phyloP scores from a whole-genome alignment of 2,113 vertebrate genomes.

The Puntigrus tetrazona region DNA sequence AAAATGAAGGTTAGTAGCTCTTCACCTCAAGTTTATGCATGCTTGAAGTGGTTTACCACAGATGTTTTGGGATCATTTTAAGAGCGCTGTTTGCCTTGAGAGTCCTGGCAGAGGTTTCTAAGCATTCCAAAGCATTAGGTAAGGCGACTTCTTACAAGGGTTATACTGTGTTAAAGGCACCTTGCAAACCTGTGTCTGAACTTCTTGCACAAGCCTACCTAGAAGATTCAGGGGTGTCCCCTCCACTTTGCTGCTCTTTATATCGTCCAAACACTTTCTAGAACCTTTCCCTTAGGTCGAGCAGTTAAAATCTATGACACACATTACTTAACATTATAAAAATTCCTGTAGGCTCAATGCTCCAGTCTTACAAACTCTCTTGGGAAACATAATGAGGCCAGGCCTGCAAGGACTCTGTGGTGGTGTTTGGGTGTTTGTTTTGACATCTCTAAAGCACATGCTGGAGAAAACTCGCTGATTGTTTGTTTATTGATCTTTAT shows the following conservation, averaged over 20 bases:
- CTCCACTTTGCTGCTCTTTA: slow-evolving; percentile 59
- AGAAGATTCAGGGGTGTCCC: slow-evolving; percentile 57
- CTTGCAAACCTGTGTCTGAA: not conserved
- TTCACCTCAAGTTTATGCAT: not conserved
- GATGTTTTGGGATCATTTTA: slow-evolving; percentile 14
- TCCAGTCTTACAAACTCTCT: slow-evolving; percentile 71
- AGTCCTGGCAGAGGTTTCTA: not conserved
- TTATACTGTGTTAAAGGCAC: slow-evolving; percentile 3
- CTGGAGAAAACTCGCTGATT: not conserved
- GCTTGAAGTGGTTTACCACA: not conserved
- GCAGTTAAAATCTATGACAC: slow-evolving; percentile 72
- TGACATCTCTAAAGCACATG: slow-evolving; percentile 21
- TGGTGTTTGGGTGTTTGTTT: slow-evolving; percentile 67
- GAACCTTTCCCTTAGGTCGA: slow-evolving; percentile 56
- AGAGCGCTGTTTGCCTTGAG: not conserved
- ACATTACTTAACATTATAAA: slow-evolving; percentile 77
- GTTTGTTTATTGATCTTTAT: slow-evolving; percentile 32
- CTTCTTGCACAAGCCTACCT: slow-evolving; percentile 38
- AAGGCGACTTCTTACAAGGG: slow-evolving; percentile 13
- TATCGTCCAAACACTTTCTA: slow-evolving; percentile 65
- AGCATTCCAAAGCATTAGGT: slow-evolving; percentile 5
- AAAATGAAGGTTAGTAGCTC: slow-evolving; percentile 18
- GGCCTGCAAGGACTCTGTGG: slow-evolving; percentile 70
- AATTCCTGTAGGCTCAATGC: slow-evolving; percentile 68
- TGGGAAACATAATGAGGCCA: slow-evolving; percentile 67